Conservation (phyloP, 37 sponge, comb jelly and placozoan genomes). For the Beroe ovata region DNA sequence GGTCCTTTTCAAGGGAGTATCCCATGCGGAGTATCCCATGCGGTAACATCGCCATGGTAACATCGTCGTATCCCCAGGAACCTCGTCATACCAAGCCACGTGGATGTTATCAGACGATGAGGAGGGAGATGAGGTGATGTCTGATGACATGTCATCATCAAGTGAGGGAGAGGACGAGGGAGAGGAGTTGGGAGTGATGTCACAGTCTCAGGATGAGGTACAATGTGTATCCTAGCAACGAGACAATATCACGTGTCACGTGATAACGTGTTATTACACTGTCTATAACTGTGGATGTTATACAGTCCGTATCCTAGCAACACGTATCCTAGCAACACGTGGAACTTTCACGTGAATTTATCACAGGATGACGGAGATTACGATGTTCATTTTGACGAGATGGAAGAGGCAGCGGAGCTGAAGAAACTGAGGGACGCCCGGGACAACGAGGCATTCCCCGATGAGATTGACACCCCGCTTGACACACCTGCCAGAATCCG, state of each 20-base stretch:
- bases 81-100: constrained; percentile 88
- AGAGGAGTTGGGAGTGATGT: constrained; percentile 67
- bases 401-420: constrained; percentile 65
- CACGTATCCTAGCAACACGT: no score
- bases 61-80: no score
- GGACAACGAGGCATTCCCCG: constrained; percentile 87
- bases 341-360: no score
- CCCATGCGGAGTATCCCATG: no score
- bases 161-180: constrained; percentile 55
- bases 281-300: no score
- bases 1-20: no score
- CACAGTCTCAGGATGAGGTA: no score
- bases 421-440: constrained; percentile 79
- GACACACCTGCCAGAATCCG: constrained; percentile 75
- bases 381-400: constrained; percentile 24
- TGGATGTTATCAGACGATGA: constrained; percentile 80
- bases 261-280: no score
- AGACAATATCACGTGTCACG: no score
- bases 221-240: no score
- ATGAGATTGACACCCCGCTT: constrained; percentile 92
- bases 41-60: no score
- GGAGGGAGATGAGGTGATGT: constrained; percentile 39
- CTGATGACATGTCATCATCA: not conserved
- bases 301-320: no score
- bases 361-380: constrained; percentile 1